A percentile compares a stretch with the other conserved stretches of the same genome.
phyloP scores from a whole-genome alignment of 2,888 invertebrate genomes.

The Amiota minor region DNA sequence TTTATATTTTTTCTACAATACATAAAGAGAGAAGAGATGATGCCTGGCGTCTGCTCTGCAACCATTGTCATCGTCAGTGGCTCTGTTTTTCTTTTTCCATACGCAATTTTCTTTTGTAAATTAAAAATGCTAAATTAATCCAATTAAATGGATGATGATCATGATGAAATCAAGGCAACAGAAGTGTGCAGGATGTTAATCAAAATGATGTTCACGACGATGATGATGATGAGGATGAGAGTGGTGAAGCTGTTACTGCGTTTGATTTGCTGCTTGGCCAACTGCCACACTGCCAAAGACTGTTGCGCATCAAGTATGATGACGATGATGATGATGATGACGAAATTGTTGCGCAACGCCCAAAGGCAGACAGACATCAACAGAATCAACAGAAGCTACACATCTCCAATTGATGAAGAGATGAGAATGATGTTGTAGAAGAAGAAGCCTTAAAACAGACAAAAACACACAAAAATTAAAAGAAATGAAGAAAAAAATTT shows the following conservation, averaged over 20 bases:
- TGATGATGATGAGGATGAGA: neutral
- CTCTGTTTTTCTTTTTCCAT: constrained; percentile 7
- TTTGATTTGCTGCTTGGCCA: neutral
- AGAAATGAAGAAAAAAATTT: neutral
- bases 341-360: neutral
- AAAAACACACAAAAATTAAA: neutral
- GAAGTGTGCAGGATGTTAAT: too few species aligned
- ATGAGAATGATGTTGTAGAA: too few species aligned
- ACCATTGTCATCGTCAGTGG: neutral
- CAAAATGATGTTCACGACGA: neutral
- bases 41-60: neutral
- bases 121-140: constrained; percentile 53
- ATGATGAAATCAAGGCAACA: neutral
- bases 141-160: constrained; percentile 50
- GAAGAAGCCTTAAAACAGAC: neutral
- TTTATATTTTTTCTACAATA: neutral
- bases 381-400: neutral
- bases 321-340: neutral
- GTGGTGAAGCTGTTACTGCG: constrained; percentile 2
- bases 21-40: too few species aligned
- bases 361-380: neutral
- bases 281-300: neutral
- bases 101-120: constrained; percentile 38
- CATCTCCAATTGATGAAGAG: neutral
- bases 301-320: neutral